phyloP scores from a whole-genome alignment of 2,888 invertebrate genomes.

The Atrina japonica region DNA sequence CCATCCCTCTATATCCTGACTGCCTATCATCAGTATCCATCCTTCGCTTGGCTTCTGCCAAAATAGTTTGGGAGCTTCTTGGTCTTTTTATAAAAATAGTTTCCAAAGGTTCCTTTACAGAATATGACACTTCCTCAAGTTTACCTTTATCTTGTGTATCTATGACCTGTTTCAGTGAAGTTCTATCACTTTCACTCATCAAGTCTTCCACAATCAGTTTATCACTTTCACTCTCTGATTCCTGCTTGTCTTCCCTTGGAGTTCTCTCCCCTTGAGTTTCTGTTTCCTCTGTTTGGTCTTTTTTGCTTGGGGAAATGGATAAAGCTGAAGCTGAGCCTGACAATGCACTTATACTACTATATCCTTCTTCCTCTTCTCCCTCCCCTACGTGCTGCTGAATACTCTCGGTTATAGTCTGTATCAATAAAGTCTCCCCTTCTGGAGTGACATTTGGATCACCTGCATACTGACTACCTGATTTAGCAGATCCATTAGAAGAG shows the following conservation, averaged over 20 bases:
- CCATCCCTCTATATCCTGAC: constrained; percentile 41
- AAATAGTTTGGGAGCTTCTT: constrained; percentile 55
- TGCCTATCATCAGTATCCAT: constrained; percentile 54
- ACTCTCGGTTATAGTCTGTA: constrained; percentile 62
- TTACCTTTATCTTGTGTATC: background rate
- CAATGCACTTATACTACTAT: constrained; percentile 30
- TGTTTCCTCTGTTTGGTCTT: constrained; percentile 1
- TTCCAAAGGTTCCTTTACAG: background rate
- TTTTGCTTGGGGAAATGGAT: constrained; percentile 7
- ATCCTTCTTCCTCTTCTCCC: constrained; percentile 23
- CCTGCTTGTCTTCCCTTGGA: background rate
- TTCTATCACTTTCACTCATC: constrained; percentile 2
- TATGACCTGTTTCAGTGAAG: constrained; percentile 5
- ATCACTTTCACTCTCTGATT: background rate
- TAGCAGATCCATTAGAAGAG: constrained; percentile 47
- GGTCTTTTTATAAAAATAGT: constrained; percentile 51
- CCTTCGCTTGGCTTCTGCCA: constrained; percentile 55
- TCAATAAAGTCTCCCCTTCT: constrained; percentile 55
- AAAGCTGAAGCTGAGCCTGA: constrained; percentile 35
- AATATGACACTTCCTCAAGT: constrained; percentile 1
- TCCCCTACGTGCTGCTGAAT: constrained; percentile 53
- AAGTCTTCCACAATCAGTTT: background rate
- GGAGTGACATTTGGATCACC: constrained; percentile 36
- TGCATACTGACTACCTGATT: constrained; percentile 4
- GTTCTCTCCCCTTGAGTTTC: constrained; percentile 2